phyloP scores from a whole-genome alignment of 2,797 vertebrate genomes.

The Adrianichthys oophorus region DNA sequence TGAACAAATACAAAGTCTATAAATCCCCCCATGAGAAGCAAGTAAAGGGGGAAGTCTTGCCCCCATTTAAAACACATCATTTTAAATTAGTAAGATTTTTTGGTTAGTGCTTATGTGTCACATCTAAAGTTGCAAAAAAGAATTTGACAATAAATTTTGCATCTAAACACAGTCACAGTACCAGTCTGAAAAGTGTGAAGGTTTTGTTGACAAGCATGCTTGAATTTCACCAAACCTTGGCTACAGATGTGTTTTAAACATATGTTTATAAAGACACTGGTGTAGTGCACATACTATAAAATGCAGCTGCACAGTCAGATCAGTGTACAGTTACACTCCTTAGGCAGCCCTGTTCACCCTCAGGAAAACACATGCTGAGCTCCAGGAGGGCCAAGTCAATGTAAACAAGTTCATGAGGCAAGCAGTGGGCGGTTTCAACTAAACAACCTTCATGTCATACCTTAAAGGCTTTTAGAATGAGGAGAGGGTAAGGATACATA shows the following conservation, averaged over 20 bases:
- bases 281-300: constrained; percentile 25
- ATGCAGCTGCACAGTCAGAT: constrained; percentile 31
- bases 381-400: constrained; percentile 26
- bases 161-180: constrained; percentile 12
- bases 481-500: constrained; percentile 8
- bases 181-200: neutral
- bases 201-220: neutral
- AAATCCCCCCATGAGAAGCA: no score
- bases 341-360: constrained; percentile 5
- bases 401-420: constrained; percentile 12
- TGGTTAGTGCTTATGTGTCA: neutral
- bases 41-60: no score
- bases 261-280: constrained; percentile 14
- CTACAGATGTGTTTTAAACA: constrained; percentile 5
- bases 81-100: neutral
- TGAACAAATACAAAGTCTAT: no score
- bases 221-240: neutral
- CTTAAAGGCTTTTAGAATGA: constrained; percentile 13
- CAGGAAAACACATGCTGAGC: constrained; percentile 5
- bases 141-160: constrained; percentile 8
- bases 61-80: neutral
- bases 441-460: constrained; percentile 19
- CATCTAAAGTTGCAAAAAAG: neutral
- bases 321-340: constrained; percentile 17
- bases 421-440: constrained; percentile 38